These are phyloP conservation scores for Vollenhovia emeryi DNA, from an alignment of 1,140 invertebrate species.

Conservation along the genomic window DNA sequence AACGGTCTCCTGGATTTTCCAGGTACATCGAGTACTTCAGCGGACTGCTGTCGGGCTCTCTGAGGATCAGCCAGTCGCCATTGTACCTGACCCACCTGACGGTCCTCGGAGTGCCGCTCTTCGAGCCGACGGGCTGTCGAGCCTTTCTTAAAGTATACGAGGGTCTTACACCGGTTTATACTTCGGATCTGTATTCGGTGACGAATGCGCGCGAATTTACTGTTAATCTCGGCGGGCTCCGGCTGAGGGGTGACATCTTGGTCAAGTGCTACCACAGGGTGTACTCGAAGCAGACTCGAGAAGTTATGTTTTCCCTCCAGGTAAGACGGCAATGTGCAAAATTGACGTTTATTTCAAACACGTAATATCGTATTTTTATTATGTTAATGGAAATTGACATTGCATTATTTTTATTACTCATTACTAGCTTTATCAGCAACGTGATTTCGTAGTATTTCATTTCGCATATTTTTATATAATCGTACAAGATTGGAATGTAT, in stretches of 20 bases:
- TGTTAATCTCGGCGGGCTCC: slow-evolving; percentile 90
- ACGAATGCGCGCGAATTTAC: slow-evolving; percentile 88
- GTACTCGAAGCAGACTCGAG: slow-evolving; percentile 82
- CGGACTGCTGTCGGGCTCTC: slow-evolving; percentile 94
- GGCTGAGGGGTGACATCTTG: slow-evolving; percentile 94
- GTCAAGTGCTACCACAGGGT: slow-evolving; percentile 95
- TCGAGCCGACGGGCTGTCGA: slow-evolving; percentile 90
- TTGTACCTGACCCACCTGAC: slow-evolving; percentile 95
- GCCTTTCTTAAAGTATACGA: slow-evolving; percentile 94
- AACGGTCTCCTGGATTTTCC: background rate
- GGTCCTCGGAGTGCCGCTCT: slow-evolving; percentile 93
- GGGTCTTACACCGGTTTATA: slow-evolving; percentile 95
- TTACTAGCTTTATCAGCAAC: background rate
- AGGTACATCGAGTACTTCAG: slow-evolving; percentile 96
- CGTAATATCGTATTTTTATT: background rate
- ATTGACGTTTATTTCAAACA: background rate
- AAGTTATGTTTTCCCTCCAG: slow-evolving; percentile 85
- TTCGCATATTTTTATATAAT: background rate
- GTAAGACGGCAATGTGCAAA: slow-evolving; percentile 66
- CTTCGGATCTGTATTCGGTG: slow-evolving; percentile 87
- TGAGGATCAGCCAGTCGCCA: slow-evolving; percentile 94
- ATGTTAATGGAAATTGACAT: background rate
- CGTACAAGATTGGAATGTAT: background rate
- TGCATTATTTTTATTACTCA: background rate
- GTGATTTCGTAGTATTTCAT: background rate